phyloP scores from a whole-genome alignment of 2,888 invertebrate species.

The Zaprionus bogoriensis region DNA sequence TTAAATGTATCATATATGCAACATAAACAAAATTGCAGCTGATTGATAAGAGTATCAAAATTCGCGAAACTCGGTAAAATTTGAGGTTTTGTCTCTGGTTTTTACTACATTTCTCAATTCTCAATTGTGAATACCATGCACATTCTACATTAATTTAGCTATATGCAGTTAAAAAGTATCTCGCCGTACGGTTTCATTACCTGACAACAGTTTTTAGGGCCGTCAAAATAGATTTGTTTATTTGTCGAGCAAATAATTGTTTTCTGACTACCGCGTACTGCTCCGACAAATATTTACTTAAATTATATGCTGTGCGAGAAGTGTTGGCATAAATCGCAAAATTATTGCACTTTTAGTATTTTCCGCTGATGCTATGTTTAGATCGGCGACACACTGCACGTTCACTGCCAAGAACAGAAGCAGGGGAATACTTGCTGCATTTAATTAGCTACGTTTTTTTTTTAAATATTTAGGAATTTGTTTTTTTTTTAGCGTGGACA shows the following conservation, averaged over 20 bases:
- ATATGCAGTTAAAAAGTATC: no score
- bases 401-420: constrained; percentile 41
- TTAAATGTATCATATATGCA: no score
- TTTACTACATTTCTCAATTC: no score
- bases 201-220: background rate
- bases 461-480: background rate
- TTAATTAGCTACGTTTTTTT: background rate
- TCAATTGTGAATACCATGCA: no score
- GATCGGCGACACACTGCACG: constrained; percentile 7
- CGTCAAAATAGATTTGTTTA: background rate
- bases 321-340: background rate
- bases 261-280: background rate
- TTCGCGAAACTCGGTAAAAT: no score
- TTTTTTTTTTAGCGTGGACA: background rate
- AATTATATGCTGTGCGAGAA: background rate
- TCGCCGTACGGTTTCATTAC: no score
- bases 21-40: no score
- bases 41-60: no score
- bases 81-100: no score
- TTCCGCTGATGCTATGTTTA: constrained; percentile 31
- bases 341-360: background rate
- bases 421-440: background rate
- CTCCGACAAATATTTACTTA: background rate
- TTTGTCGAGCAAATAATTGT: background rate
- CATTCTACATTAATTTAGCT: no score